phyloP scores from a whole-genome alignment of 2,888 invertebrate species.

The Platypus cylindrus region DNA sequence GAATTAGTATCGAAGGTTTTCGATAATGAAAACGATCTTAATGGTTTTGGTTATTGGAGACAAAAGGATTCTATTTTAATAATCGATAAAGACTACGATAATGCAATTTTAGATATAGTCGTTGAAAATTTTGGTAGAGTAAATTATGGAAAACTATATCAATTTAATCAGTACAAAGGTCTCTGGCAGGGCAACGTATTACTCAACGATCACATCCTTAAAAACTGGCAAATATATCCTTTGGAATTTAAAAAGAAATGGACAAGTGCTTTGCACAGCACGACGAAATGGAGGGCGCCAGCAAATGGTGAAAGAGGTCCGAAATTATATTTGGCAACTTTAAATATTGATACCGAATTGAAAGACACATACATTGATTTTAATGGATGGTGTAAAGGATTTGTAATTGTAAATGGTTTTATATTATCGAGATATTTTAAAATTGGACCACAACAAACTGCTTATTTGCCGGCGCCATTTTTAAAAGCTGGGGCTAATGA shows the following conservation, averaged over 20 bases:
- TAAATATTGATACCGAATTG: constrained; percentile 39
- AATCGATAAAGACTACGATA: constrained; percentile 17
- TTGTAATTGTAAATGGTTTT: constrained; percentile 70
- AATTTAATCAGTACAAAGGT: constrained; percentile 35
- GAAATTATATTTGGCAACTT: constrained; percentile 40
- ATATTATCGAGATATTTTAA: constrained; percentile 73
- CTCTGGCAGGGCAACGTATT: constrained; percentile 35
- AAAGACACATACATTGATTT: constrained; percentile 69
- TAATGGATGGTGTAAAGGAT: constrained; percentile 75
- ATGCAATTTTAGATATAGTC: constrained; percentile 33
- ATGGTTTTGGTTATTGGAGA: constrained; percentile 36
- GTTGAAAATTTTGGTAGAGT: constrained; percentile 74
- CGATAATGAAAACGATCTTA: constrained; percentile 23
- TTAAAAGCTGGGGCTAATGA: constrained; percentile 41
- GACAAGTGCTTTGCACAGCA: constrained; percentile 28
- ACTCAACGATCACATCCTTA: constrained; percentile 32
- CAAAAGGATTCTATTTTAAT: constrained; percentile 27
- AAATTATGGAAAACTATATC: constrained; percentile 37
- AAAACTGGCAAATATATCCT: constrained; percentile 37
- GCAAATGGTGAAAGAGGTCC: constrained; percentile 59
- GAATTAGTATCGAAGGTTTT: constrained; percentile 28
- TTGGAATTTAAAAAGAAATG: constrained; percentile 40
- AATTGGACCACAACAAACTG: constrained; percentile 68
- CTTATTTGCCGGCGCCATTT: constrained; percentile 71
- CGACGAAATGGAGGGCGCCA: constrained; percentile 47